Percentiles rank a stretch among this genome's conserved stretches.
Conservation (phyloP, 1,140 invertebrate species). For the Eurosta solidaginis region DNA sequence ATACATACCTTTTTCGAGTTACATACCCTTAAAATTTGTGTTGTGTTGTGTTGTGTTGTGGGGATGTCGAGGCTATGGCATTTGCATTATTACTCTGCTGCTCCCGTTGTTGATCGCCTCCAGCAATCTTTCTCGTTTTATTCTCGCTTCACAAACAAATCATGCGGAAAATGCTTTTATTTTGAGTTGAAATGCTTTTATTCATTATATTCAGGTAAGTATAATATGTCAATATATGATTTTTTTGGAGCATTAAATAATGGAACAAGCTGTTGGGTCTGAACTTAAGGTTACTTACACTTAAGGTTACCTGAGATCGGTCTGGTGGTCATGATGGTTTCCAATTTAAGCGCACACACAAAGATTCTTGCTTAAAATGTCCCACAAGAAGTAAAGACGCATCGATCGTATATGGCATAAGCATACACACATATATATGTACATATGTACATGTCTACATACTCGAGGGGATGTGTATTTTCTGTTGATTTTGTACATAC, state of each 20-base stretch:
- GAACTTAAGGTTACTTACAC: no score
- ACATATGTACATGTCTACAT: background rate
- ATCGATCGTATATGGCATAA: background rate
- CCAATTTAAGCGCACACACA: background rate
- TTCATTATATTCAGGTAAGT: conserved; percentile 29
- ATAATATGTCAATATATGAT: conserved; percentile 33
- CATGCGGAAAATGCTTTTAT: conserved; percentile 39
- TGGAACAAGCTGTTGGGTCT: conserved; percentile 10
- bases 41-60: no score
- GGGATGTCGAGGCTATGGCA: background rate
- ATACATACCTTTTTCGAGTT: no score
- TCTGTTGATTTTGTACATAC: no score
- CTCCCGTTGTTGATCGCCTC: background rate
- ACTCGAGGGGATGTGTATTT: no score
- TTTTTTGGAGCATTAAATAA: conserved; percentile 7
- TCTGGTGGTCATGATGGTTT: background rate
- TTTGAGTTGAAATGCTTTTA: conserved; percentile 37
- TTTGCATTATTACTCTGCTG: background rate
- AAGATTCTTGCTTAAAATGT: background rate
- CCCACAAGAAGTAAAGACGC: background rate
- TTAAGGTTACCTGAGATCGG: conserved; percentile 9
- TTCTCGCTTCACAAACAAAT: conserved; percentile 32
- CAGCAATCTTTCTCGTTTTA: background rate
- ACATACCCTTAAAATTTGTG: no score
- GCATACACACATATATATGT: background rate